A percentile compares a stretch with the other conserved stretches of the same genome.
Evolutionary conservation across 2,888 invertebrate species (phyloP).

Genomic region (Noctua janthe): DNA sequence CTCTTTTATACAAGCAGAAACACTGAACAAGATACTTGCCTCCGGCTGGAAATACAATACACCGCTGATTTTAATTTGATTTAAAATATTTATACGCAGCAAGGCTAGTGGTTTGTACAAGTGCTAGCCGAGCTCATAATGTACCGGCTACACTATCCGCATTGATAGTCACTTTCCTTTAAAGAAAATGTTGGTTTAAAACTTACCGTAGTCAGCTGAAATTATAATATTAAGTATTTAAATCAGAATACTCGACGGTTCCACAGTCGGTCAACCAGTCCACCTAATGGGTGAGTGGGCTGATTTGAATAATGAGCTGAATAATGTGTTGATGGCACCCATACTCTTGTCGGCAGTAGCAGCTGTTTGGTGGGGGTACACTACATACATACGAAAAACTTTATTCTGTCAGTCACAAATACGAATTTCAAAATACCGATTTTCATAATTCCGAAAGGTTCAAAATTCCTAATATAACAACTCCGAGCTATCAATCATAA

Average conservation of each 20-base stretch:
- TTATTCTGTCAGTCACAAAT: too few relatives aligned
- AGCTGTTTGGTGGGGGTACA: neutral
- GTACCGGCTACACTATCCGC: neutral
- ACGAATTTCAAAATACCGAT: too few relatives aligned
- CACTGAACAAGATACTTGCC: slow-evolving; percentile 27
- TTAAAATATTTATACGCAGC: neutral
- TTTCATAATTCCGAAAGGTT: too few relatives aligned
- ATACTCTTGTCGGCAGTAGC: too few relatives aligned
- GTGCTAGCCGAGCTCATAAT: neutral
- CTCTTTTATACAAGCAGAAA: neutral
- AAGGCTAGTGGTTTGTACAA: neutral
- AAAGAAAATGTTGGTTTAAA: neutral
- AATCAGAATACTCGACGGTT: neutral
- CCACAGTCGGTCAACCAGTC: neutral
- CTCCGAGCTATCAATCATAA: too few relatives aligned
- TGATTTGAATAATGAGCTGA: neutral
- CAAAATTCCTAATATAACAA: too few relatives aligned
- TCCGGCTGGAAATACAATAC: slow-evolving; percentile 23
- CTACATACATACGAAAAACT: too few relatives aligned
- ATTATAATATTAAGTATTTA: neutral
- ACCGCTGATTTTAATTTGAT: neutral
- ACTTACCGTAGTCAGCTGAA: slow-evolving; percentile 53
- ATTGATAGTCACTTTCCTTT: neutral
- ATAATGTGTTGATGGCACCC: neutral
- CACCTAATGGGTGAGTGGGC: neutral